A percentile compares a stretch with the other conserved stretches of the same genome.
These are phyloP conservation scores for Ruditapes philippinarum DNA, from an alignment of 1,140 invertebrate species.

Conservation along the genomic window DNA sequence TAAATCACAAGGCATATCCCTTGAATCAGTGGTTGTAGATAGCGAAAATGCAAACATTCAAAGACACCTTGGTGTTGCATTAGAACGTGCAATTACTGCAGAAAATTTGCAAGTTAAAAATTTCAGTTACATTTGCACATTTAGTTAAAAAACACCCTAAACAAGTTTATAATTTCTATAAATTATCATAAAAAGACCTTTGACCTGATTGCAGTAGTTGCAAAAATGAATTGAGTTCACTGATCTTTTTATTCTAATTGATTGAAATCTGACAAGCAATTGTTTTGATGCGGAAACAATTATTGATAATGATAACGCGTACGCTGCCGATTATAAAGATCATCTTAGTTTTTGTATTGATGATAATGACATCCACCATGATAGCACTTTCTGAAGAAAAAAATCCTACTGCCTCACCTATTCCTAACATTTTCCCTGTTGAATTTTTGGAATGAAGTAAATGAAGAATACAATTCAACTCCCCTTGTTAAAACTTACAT, in stretches of 20 bases:
- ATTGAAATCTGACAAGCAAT: too few relatives aligned
- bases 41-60: too few relatives aligned
- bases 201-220: neutral
- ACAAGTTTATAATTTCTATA: neutral
- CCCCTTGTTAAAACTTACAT: neutral
- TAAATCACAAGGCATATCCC: too few relatives aligned
- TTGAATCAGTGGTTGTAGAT: too few relatives aligned
- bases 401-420: neutral
- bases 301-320: neutral
- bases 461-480: neutral
- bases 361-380: too few relatives aligned
- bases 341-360: too few relatives aligned
- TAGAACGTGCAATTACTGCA: too few relatives aligned
- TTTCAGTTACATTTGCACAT: too few relatives aligned
- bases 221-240: neutral
- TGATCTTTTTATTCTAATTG: neutral
- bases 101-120: too few relatives aligned
- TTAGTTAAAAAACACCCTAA: neutral
- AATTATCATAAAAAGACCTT: neutral
- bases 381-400: too few relatives aligned
- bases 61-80: too few relatives aligned
- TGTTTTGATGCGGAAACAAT: neutral
- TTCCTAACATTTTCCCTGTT: neutral
- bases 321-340: neutral
- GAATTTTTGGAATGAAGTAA: neutral